Base-by-base conservation (phyloP, 2,888 invertebrate genomes). In the Oscheius sp. region DNA sequence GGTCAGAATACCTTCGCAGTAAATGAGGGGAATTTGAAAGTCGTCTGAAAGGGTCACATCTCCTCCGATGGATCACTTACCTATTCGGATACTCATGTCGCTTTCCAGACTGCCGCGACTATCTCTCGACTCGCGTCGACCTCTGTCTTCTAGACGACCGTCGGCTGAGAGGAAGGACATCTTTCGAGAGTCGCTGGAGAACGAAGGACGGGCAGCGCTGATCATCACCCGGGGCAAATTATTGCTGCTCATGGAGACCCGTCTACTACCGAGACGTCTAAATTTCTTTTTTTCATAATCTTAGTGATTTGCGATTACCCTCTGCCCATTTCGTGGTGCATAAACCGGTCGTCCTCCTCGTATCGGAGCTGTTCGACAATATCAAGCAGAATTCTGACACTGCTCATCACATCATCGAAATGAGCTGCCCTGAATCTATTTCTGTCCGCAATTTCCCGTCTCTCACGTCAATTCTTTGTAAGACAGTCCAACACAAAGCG, bases 141-240 rank as follows among this genome's bases (percentile, higher is more conserved):
- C 68, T 23, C 81, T 76, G 69, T 87, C 87, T 64, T 87, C 87
- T n/a, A 87, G 70, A 13, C 87, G 77, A n/a, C 87, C 87, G 64
- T 87, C 87, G 0, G 87, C 87, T 0, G 85, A 85, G 27, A 87
- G 79, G 72, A 87, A 87, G 27, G 87, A 88, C 87, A 87, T 87
- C 69, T 87, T 87, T 25, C 85, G 43, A 3, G 81, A 81, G 41
- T 87, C 87, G 16, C 82, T 83, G 21, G 84, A 80, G 72, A 87
- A 82, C 12, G 85, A 86, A 0, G 87, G 87, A 52, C 87, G 72
- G 2, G 87, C 87, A 18, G 87, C 87, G 49, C 86, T 86, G 68
- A 87, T 87, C 81, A 87, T 82, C 9, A 87, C 83, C n/a, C 87
- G 77, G 7, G 87, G 87, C 25, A 87, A 77, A 70, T 87, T 87